Evolutionary conservation across 30 jellyfish, hydroid and myxozoan genomes (phyloP).

Genomic region (Aurelia coerulea): DNA sequence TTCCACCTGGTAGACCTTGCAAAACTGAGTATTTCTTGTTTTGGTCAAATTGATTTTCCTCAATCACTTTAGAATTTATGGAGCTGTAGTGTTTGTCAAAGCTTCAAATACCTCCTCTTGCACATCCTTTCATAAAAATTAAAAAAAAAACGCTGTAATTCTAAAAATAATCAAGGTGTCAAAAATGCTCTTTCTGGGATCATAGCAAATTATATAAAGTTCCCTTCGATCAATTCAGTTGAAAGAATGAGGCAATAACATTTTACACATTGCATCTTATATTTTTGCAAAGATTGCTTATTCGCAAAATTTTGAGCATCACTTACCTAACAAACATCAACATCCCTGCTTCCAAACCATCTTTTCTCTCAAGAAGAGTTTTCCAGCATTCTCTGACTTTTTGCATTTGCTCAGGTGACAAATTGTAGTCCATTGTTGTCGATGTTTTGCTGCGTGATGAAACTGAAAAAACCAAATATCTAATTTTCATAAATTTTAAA

Average conservation of each 20-base stretch:
- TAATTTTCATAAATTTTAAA: background rate
- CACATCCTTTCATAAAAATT: no score
- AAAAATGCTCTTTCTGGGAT: background rate
- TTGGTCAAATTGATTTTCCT: no score
- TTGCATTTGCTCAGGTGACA: slow-evolving; percentile 25
- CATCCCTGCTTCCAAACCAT: slow-evolving; percentile 70
- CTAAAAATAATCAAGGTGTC: no score
- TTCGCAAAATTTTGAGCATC: background rate
- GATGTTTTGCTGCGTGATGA: background rate
- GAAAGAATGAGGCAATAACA: background rate
- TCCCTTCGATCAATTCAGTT: no score
- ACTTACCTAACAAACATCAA: slow-evolving; percentile 42
- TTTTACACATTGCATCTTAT: no score
- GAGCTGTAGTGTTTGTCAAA: no score
- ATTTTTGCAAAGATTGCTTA: background rate
- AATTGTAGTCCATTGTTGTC: slow-evolving; percentile 22
- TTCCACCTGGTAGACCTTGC: no score
- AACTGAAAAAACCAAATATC: background rate
- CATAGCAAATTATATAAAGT: background rate
- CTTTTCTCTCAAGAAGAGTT: slow-evolving; percentile 39
- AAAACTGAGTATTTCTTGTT: no score
- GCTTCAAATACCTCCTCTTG: no score
- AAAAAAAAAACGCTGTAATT: no score
- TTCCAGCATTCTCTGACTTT: slow-evolving; percentile 39
- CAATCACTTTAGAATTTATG: no score